Base-by-base conservation (phyloP, 2,797 vertebrate genomes). In the Hoplostethus mediterraneus region DNA sequence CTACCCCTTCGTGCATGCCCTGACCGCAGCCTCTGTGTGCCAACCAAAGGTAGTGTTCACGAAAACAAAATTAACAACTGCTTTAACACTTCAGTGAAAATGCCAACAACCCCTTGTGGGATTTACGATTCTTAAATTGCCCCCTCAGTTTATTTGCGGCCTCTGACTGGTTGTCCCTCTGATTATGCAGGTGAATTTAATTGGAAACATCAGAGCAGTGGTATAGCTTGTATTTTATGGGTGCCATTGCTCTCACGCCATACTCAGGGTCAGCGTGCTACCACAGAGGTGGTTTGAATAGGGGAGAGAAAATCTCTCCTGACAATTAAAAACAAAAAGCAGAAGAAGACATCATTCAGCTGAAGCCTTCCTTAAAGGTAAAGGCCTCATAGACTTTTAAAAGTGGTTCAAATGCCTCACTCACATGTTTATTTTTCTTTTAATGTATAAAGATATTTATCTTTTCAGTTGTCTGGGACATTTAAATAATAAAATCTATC, bases 151-250 rank as follows among this genome's bases (percentile, higher is more conserved):
- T 90, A 92, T 90, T 89, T 94, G 89, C 52, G 73, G 89, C 75
- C 69, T 83, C 72, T 84, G 75, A 85, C 81, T 89, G 77, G 72
- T 79, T 66, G 75, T 83, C 71, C 71, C 81, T 93, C 82, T 92
- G 88, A 92, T 93, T 92, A 90, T 75, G 70, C 91, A 92, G 94
- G 92, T 93, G 90, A 92, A 80, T 82, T 87, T 93, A 89, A 91
- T 79, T 80, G 72, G 77, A 89, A 89, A 85, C 88, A 89, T 85
- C 82, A 85, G 72, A 82, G 87, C 61, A 45, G 72, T 48, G 61
- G 67, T 62, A 55, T 70, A 71, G 82, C 49, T 70, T 79, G 66
- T 73, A 51, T 91, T 89, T 92, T 87, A 87, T 59, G 31, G 51
- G 70, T 72, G 51, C 16, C 55, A 40, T 10, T 31, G 78, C 88